Percentiles rank a stretch among this genome's conserved stretches.
These are phyloP conservation scores for Zenarchopterus dispar DNA, from an alignment of 2,797 vertebrate genomes.

Conservation along the genomic window DNA sequence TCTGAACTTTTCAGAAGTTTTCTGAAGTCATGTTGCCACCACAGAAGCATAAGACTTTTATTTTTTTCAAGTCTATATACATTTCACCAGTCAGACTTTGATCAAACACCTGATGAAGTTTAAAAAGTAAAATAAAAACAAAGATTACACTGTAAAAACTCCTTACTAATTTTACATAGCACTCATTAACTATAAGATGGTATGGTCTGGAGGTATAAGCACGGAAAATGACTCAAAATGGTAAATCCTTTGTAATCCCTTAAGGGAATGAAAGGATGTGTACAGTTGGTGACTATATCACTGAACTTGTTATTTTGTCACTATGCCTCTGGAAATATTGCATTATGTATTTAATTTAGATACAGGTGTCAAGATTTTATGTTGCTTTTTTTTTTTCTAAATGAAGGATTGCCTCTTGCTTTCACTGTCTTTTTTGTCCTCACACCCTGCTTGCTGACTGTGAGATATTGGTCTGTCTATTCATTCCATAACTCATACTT, in stretches of 20 bases:
- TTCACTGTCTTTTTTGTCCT: conserved; percentile 2
- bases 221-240: conserved; percentile 20
- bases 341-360: conserved; percentile 54
- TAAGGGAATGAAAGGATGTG: conserved; percentile 8
- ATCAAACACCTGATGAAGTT: no score
- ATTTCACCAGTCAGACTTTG: no score
- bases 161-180: no score
- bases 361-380: conserved; percentile 45
- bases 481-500: conserved; percentile 83
- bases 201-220: conserved; percentile 4
- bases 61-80: no score
- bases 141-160: no score
- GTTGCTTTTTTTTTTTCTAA: conserved; percentile 47
- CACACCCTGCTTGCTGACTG: conserved; percentile 32
- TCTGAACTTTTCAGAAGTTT: no score
- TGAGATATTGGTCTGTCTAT: conserved; percentile 77
- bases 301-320: background rate
- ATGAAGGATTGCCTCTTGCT: conserved; percentile 23
- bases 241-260: conserved; percentile 1
- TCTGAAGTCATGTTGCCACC: no score
- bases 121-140: no score
- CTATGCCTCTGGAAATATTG: conserved; percentile 29
- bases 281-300: conserved; percentile 30
- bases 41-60: no score
- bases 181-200: background rate